Conservation (phyloP, 2,113 vertebrate genomes). For the Mobula birostris region DNA sequence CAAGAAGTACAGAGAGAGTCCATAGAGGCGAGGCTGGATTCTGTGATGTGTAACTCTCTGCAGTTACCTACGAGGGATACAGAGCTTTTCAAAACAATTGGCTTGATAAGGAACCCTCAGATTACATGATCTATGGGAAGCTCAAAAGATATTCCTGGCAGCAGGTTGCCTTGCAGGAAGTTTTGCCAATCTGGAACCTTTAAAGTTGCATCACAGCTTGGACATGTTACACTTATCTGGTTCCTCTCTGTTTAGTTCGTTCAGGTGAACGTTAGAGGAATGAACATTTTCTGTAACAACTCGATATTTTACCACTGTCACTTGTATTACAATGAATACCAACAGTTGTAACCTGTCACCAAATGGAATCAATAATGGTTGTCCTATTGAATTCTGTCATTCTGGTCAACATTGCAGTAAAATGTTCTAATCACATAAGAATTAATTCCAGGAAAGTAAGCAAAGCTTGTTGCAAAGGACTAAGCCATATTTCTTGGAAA, state of each 20-base stretch:
- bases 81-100: too few relatives aligned
- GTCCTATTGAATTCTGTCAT: neutral
- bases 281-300: neutral
- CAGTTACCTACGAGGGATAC: too few relatives aligned
- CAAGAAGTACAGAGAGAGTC: too few relatives aligned
- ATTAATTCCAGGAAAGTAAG: neutral
- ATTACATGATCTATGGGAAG: neutral
- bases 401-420: neutral
- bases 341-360: neutral
- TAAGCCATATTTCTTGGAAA: neutral
- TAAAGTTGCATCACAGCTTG: neutral
- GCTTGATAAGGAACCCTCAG: neutral
- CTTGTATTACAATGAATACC: neutral
- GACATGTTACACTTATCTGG: neutral
- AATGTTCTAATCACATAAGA: neutral
- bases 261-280: neutral
- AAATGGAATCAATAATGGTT: neutral
- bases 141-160: neutral
- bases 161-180: neutral
- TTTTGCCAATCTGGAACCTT: neutral
- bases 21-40: too few relatives aligned
- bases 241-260: neutral
- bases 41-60: too few relatives aligned
- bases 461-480: neutral
- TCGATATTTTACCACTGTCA: neutral